Evolutionary conservation across 2,797 vertebrate genomes (phyloP).

Genomic region (Phyllotis vaccarum): DNA sequence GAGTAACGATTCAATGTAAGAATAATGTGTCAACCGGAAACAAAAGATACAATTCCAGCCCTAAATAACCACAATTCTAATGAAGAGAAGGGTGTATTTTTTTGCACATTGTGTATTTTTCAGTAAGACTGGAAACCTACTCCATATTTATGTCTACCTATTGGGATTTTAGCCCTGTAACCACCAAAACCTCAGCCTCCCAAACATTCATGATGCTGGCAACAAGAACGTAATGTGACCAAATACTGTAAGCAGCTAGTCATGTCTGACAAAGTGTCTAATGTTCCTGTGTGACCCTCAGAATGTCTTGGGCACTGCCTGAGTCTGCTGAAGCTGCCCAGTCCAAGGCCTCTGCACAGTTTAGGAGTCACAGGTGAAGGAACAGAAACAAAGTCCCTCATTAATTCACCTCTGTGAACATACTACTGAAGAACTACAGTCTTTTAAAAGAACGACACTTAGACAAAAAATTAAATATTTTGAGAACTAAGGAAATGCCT

Average conservation of each 20-base stretch:
- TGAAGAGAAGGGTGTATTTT: neutral
- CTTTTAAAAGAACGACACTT: neutral
- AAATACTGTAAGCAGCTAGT: neutral
- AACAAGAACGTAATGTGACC: neutral
- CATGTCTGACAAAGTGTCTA: constrained; percentile 18
- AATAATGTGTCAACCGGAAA: neutral
- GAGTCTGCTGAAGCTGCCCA: neutral
- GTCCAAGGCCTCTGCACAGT: neutral
- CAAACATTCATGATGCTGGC: constrained; percentile 44
- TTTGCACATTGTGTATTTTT: constrained; percentile 9
- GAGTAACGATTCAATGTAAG: neutral
- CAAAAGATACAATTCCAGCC: constrained; percentile 39
- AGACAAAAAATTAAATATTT: constrained; percentile 24
- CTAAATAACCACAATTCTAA: constrained; percentile 46
- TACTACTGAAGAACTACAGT: constrained; percentile 4
- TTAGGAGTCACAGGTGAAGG: constrained; percentile 42
- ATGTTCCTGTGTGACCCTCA: constrained; percentile 4
- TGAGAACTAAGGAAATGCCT: constrained; percentile 13
- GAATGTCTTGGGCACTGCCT: neutral
- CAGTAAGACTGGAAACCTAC: neutral
- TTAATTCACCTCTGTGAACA: neutral
- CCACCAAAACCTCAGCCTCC: neutral
- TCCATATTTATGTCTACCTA: neutral
- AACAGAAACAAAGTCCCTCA: neutral
- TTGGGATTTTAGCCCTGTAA: constrained; percentile 51